Conservation (phyloP, 64 coral and sea anemone genomes). For the Stylophora pistillata region DNA sequence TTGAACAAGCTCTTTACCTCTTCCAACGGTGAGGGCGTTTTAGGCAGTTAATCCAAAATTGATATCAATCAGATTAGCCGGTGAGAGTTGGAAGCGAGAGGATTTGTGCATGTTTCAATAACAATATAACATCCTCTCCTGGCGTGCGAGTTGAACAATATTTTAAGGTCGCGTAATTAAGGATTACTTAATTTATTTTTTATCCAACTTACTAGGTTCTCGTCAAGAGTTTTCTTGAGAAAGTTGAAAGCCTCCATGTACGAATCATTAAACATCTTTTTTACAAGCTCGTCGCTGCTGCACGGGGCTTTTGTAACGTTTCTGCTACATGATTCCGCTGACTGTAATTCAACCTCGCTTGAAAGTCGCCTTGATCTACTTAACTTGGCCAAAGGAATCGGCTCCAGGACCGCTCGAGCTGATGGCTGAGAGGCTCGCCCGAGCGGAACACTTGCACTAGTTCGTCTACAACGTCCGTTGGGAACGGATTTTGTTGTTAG, state of each 20-base stretch:
- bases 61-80: no score
- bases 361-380: conserved; percentile 1
- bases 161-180: no score
- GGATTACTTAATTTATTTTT: no score
- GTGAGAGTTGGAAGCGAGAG: no score
- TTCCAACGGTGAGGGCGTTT: no score
- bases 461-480: not conserved
- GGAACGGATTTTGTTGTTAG: not conserved
- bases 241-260: conserved; percentile 9
- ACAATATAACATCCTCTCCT: no score
- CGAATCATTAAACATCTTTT: conserved; percentile 18
- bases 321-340: not conserved
- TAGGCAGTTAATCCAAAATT: no score
- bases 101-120: no score
- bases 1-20: no score
- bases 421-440: not conserved
- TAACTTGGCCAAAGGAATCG: not conserved
- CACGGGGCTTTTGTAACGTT: not conserved
- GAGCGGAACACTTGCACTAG: not conserved
- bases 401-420: not conserved
- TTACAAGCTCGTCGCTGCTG: not conserved
- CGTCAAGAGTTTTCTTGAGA: conserved; percentile 26
- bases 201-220: conserved; percentile 23
- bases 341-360: not conserved
- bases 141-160: no score